These are phyloP conservation scores for Microctonus hyperodae DNA, from an alignment of 2,888 invertebrate genomes.

Conservation along the genomic window DNA sequence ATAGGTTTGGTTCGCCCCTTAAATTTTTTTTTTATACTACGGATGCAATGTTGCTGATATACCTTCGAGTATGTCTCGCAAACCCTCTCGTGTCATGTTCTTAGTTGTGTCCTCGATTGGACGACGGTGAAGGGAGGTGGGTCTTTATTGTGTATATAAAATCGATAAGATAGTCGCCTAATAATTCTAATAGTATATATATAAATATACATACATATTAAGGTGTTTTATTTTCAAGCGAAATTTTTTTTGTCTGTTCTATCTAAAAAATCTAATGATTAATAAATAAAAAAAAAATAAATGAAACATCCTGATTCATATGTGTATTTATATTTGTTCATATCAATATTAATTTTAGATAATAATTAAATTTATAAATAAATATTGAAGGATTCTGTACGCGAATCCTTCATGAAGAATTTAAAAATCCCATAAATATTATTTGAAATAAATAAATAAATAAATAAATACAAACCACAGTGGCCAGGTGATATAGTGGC, in stretches of 20 bases:
- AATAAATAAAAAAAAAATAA: no score
- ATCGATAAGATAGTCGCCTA: constrained; percentile 30
- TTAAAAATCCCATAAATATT: background rate
- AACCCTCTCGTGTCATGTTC: constrained; percentile 1
- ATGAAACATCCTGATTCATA: no score
- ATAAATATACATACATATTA: no score
- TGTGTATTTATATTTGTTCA: no score
- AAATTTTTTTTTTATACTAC: constrained; percentile 26
- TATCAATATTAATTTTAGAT: no score
- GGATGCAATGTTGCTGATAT: constrained; percentile 16
- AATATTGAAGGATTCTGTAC: background rate
- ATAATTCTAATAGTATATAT: no score
- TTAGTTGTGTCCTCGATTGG: constrained; percentile 4
- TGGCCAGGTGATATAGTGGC: constrained; percentile 54
- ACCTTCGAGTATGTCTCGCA: constrained; percentile 4
- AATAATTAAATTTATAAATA: background rate
- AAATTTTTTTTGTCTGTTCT: no score
- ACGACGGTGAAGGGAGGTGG: background rate
- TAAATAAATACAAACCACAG: background rate
- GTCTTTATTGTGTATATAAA: constrained; percentile 23
- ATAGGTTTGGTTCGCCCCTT: background rate
- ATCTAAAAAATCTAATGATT: no score
- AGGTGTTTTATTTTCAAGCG: no score
- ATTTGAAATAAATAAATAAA: background rate
- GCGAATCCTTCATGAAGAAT: background rate